Base-by-base conservation (phyloP, 2,888 invertebrate species). In the Podabrus alpinus region DNA sequence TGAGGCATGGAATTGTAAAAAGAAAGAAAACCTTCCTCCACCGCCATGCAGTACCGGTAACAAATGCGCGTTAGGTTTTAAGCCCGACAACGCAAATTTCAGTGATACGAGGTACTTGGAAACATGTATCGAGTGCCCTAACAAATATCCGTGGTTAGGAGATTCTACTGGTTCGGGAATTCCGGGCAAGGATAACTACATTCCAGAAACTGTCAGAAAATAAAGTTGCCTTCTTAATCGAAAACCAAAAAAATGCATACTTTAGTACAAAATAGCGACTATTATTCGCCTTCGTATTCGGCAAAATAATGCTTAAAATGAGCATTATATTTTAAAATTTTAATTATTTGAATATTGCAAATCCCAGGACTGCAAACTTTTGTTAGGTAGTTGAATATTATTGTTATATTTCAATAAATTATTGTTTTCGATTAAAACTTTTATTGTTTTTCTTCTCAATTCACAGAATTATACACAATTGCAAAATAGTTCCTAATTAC, bases 61-160 rank as follows among this genome's bases (percentile, higher is more conserved):
- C 85, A 95, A 95, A 82, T 97, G 97, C 84, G 95, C 95, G 0
- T 88, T 97, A 45, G 89, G 92, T 76, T 95, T 95, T 87, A 95
- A 93, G 84, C 91, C 91, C 15, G 91, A 94, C 17, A 94, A 93
- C 77, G 89, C 90, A 16, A 95, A 95, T 86, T 90, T 94, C 84
- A 93, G 94, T 2, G 92, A 94, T 77, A 94, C 94, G 7, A 92
- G 96, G 84, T 96, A 97, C 84, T 91, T 97, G 92, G 94, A 95
- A 84, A 95, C 96, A 15, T 97, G 96, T 86, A 90, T 89, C 75
- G 95, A 95, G 77, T 97, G 96, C 84, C 96, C 96, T 15, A 93
- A 93, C 78, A 90, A 92, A 86, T 93, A 94, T 88, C 97, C 97
- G 2, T 97, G 97, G 97, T 86, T 96, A 78, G 95, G 95, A 21